phyloP scores from a whole-genome alignment of 2,888 invertebrate genomes.

The Xylota segnis region DNA sequence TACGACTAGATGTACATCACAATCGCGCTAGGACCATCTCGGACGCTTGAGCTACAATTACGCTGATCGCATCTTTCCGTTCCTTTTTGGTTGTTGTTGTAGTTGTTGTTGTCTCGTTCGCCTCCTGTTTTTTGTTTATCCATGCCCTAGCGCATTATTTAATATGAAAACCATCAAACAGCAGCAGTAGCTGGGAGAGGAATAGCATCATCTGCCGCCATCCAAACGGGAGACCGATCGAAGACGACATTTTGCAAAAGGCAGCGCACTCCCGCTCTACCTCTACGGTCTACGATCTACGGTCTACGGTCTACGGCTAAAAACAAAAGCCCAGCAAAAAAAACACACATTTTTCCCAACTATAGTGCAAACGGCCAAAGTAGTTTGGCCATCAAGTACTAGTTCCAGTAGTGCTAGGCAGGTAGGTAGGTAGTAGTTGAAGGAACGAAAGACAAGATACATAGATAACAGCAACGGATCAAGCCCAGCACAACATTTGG shows the following conservation, averaged over 20 bases:
- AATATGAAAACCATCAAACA: slow-evolving; percentile 67
- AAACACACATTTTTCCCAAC: slow-evolving; percentile 46
- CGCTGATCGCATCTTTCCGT: slow-evolving; percentile 64
- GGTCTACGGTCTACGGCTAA: slow-evolving; percentile 1
- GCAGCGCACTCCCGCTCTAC: slow-evolving; percentile 18
- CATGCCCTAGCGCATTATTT: slow-evolving; percentile 71
- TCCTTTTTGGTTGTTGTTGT: slow-evolving; percentile 51
- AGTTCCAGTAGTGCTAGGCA: slow-evolving; percentile 38
- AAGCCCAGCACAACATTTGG: slow-evolving; percentile 59
- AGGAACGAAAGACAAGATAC: slow-evolving; percentile 59
- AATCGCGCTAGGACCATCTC: slow-evolving; percentile 32
- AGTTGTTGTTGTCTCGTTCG: slow-evolving; percentile 10
- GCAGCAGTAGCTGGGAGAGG: slow-evolving; percentile 38
- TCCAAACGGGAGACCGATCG: slow-evolving; percentile 32
- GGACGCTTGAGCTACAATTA: slow-evolving; percentile 62
- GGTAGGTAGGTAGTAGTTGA: slow-evolving; percentile 37
- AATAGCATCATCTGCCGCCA: slow-evolving; percentile 51
- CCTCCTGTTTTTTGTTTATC: slow-evolving; percentile 5
- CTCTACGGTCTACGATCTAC: background rate
- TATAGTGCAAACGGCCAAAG: slow-evolving; percentile 50
- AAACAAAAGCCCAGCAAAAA: slow-evolving; percentile 57
- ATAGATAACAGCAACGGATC: slow-evolving; percentile 66
- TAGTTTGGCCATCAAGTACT: slow-evolving; percentile 65
- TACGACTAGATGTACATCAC: slow-evolving; percentile 42
- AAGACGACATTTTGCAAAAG: slow-evolving; percentile 66